phyloP scores from a whole-genome alignment of 2,797 vertebrate genomes.

The Podargus strigoides region DNA sequence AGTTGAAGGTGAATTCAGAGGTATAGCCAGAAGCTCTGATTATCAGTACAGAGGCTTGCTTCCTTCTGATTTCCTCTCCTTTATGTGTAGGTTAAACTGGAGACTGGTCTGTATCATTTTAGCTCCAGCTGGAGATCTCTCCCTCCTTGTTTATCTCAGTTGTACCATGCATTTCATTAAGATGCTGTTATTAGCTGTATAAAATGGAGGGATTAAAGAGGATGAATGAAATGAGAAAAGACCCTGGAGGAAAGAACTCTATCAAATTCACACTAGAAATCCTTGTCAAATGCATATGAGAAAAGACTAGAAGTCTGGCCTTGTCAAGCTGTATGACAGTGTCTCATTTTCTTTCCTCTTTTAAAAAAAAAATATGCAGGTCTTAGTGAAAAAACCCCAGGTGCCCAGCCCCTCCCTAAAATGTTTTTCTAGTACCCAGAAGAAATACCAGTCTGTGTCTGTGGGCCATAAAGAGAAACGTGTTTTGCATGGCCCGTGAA shows the following conservation, averaged over 20 bases:
- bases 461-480: background rate
- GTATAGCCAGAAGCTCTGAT: background rate
- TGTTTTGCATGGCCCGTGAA: background rate
- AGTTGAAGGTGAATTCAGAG: background rate
- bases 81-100: background rate
- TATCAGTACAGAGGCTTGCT: background rate
- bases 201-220: conserved; percentile 38
- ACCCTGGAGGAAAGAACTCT: background rate
- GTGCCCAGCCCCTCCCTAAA: background rate
- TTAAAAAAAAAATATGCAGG: background rate
- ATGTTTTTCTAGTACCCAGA: background rate
- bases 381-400: background rate
- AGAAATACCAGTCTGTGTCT: background rate
- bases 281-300: background rate
- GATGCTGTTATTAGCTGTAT: background rate
- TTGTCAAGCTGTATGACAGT: background rate
- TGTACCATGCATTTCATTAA: conserved; percentile 19
- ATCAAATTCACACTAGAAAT: background rate
- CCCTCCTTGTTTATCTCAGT: conserved; percentile 30
- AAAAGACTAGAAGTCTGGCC: background rate
- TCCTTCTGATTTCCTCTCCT: background rate
- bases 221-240: conserved; percentile 15
- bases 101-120: conserved; percentile 16
- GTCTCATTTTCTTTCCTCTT: background rate
- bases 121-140: conserved; percentile 21